These are phyloP conservation scores for Aphaenogaster ashmeadi DNA, from an alignment of 1,140 invertebrate species.

Conservation along the genomic window DNA sequence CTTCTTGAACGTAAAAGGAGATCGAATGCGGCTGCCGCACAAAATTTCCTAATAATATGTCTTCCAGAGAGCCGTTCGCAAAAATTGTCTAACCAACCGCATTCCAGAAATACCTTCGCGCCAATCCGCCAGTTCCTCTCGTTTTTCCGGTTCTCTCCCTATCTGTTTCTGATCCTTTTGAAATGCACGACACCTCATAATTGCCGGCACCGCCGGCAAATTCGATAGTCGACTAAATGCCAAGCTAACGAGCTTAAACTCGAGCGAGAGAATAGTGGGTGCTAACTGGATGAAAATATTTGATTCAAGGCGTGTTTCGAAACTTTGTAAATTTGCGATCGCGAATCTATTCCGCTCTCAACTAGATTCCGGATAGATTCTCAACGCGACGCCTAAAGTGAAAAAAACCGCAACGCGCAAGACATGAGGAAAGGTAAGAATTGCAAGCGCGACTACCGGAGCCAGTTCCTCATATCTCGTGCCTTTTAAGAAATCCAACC, in stretches of 20 bases:
- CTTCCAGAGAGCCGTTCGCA: constrained; percentile 65
- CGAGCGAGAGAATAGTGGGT: constrained; percentile 64
- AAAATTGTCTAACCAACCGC: constrained; percentile 64
- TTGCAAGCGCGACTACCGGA: constrained; percentile 69
- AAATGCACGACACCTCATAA: constrained; percentile 68
- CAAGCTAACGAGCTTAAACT: constrained; percentile 67
- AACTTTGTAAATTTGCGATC: constrained; percentile 52
- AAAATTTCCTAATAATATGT: constrained; percentile 64
- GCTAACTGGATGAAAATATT: constrained; percentile 14
- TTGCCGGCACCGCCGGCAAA: constrained; percentile 48
- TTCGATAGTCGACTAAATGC: constrained; percentile 61
- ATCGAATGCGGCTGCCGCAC: not conserved
- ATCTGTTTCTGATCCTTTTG: constrained; percentile 66
- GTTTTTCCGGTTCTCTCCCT: constrained; percentile 72
- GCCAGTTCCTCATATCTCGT: constrained; percentile 84
- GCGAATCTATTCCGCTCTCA: not conserved
- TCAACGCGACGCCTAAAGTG: not conserved
- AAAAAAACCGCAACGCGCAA: constrained; percentile 7
- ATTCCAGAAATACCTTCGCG: constrained; percentile 64
- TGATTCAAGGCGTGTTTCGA: constrained; percentile 56
- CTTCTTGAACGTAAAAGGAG: constrained; percentile 53
- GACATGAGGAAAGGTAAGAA: constrained; percentile 56
- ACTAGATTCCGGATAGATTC: constrained; percentile 13
- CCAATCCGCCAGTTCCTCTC: constrained; percentile 65
- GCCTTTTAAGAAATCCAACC: constrained; percentile 80